Evolutionary conservation across 2,888 invertebrate species (phyloP).

Genomic region (Drosophila kanekoi): DNA sequence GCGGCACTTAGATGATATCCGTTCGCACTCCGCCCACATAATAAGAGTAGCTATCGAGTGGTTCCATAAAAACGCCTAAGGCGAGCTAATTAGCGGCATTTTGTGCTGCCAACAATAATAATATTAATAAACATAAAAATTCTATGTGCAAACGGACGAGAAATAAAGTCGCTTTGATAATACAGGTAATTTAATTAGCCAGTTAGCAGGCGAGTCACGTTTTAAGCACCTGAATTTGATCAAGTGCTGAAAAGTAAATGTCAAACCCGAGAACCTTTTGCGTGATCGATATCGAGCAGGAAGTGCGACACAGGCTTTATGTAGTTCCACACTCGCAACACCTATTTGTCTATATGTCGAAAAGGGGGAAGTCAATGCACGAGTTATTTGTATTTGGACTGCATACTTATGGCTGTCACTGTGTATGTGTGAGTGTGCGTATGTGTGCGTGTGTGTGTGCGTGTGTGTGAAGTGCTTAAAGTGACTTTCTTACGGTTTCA

Average conservation of each 20-base stretch:
- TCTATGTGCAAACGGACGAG: conserved; percentile 8
- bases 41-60: background rate
- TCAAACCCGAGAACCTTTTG: conserved; percentile 54
- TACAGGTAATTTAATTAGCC: conserved; percentile 40
- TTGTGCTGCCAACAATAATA: conserved; percentile 18
- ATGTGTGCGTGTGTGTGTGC: conserved; percentile 15
- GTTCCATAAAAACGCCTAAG: conserved; percentile 12
- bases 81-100: conserved; percentile 34
- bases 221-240: conserved; percentile 25
- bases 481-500: background rate
- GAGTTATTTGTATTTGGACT: conserved; percentile 42
- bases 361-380: conserved; percentile 56
- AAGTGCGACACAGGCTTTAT: conserved; percentile 38
- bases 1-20: conserved; percentile 33
- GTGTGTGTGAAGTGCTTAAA: conserved; percentile 11
- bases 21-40: conserved; percentile 33
- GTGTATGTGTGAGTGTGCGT: background rate
- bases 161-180: conserved; percentile 16
- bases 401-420: conserved; percentile 41
- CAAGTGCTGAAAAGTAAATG: conserved; percentile 57
- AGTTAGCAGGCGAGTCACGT: conserved; percentile 64
- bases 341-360: conserved; percentile 8
- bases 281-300: conserved; percentile 73
- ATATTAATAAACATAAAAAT: conserved; percentile 23
- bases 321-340: conserved; percentile 7